Conservation (phyloP, 2,888 invertebrate species). For the Caenorhabditis sulstoni region DNA sequence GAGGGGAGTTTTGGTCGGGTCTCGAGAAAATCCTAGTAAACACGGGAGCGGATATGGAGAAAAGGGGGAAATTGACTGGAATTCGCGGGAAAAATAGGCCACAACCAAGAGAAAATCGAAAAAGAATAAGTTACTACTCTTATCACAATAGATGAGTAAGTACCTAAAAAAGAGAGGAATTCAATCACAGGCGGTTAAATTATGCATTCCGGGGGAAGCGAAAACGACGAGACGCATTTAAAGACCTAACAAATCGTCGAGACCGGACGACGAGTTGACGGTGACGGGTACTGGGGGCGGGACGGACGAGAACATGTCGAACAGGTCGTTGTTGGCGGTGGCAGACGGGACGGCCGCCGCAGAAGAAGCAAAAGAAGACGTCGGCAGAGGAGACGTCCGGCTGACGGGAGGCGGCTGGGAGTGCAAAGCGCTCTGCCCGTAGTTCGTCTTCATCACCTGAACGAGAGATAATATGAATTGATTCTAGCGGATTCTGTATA, state of each 20-base stretch:
- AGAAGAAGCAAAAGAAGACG: background rate
- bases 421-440: slow-evolving; percentile 58
- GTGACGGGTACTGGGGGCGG: slow-evolving; percentile 53
- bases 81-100: slow-evolving; percentile 8
- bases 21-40: slow-evolving; percentile 19
- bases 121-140: slow-evolving; percentile 38
- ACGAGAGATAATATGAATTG: background rate
- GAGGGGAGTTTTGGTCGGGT: background rate
- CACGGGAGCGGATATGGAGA: slow-evolving; percentile 24
- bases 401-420: slow-evolving; percentile 4
- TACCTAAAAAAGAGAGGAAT: slow-evolving; percentile 14
- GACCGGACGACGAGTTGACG: slow-evolving; percentile 47
- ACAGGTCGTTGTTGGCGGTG: slow-evolving; percentile 53
- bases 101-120: slow-evolving; percentile 29
- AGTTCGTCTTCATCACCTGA: slow-evolving; percentile 60
- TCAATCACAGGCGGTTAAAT: slow-evolving; percentile 39
- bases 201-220: slow-evolving; percentile 30
- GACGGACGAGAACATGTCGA: slow-evolving; percentile 56
- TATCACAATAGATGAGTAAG: slow-evolving; percentile 18
- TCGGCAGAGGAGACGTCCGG: slow-evolving; percentile 16
- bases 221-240: slow-evolving; percentile 22
- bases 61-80: slow-evolving; percentile 20
- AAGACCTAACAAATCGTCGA: slow-evolving; percentile 63
- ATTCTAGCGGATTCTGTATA: slow-evolving; percentile 1
- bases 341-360: background rate